These are phyloP conservation scores for Cynopterus brachyotis DNA, from an alignment of 2,113 vertebrate species.

Conservation along the genomic window DNA sequence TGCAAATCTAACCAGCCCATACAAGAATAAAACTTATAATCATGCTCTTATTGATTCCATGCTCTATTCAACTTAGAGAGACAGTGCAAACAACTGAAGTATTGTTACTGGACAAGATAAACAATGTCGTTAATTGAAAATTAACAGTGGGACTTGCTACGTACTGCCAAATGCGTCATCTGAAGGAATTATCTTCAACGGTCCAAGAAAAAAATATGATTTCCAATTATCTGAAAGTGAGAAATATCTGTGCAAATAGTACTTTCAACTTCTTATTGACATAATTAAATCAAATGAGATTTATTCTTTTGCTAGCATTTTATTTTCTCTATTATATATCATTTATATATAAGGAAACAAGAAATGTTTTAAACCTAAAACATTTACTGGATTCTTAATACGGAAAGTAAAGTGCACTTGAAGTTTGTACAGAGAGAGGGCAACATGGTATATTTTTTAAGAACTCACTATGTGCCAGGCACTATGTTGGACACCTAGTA, in stretches of 20 bases:
- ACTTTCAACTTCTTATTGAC: neutral
- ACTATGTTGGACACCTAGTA: neutral
- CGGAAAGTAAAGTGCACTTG: neutral
- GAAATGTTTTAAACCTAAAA: conserved; percentile 11
- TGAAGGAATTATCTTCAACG: neutral
- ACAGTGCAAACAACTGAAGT: conserved; percentile 33
- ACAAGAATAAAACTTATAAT: conserved; percentile 54
- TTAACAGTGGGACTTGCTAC: neutral
- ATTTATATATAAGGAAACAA: conserved; percentile 14
- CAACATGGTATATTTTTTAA: neutral
- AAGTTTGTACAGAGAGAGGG: neutral
- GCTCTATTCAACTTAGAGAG: neutral
- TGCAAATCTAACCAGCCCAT: conserved; percentile 19
- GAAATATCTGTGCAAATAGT: neutral
- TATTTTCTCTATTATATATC: conserved; percentile 15
- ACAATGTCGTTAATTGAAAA: conserved; percentile 30
- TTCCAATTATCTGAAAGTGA: neutral
- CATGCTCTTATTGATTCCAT: conserved; percentile 14
- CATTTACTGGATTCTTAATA: conserved; percentile 7
- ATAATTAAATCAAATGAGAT: neutral
- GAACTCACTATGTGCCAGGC: neutral
- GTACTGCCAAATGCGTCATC: neutral
- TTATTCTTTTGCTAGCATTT: conserved; percentile 38
- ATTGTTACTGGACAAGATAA: conserved; percentile 30
- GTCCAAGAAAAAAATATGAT: neutral